These are phyloP conservation scores for Lagodon rhomboides DNA, from an alignment of 2,797 vertebrate genomes.

Conservation along the genomic window DNA sequence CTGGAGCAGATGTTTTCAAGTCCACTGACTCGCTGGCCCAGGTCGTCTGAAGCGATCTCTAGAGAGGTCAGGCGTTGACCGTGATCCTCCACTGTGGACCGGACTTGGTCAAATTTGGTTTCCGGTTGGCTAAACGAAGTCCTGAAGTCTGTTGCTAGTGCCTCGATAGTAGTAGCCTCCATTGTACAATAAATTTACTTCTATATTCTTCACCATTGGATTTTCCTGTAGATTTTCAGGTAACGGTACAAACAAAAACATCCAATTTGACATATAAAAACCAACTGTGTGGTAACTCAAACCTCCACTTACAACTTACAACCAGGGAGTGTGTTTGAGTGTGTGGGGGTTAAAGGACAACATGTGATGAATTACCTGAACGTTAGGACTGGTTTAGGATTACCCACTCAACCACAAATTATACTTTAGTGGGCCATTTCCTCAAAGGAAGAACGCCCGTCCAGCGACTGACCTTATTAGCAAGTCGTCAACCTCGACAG, in stretches of 20 bases:
- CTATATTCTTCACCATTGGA: too few species aligned
- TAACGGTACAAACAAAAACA: neutral
- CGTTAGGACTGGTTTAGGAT: neutral
- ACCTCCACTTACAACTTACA: neutral
- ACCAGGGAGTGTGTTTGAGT: neutral
- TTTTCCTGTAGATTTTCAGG: neutral
- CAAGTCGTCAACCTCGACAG: constrained; percentile 6
- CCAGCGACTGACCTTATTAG: constrained; percentile 47
- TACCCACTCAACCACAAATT: constrained; percentile 16
- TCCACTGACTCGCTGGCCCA: neutral
- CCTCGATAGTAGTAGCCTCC: neutral
- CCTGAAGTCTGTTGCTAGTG: neutral
- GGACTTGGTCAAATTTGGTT: neutral
- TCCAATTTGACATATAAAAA: neutral
- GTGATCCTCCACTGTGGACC: neutral
- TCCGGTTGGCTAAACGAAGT: neutral
- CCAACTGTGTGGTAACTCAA: neutral
- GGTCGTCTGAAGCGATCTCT: neutral
- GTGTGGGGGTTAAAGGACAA: constrained; percentile 11
- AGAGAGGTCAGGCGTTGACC: neutral
- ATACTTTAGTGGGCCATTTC: constrained; percentile 32
- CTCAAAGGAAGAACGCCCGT: constrained; percentile 15
- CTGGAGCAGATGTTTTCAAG: too few species aligned
- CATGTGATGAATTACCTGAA: constrained; percentile 14
- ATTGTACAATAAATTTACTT: too few species aligned